These are phyloP conservation scores for Calypte anna DNA, from an alignment of 2,113 vertebrate genomes.

Conservation along the genomic window DNA sequence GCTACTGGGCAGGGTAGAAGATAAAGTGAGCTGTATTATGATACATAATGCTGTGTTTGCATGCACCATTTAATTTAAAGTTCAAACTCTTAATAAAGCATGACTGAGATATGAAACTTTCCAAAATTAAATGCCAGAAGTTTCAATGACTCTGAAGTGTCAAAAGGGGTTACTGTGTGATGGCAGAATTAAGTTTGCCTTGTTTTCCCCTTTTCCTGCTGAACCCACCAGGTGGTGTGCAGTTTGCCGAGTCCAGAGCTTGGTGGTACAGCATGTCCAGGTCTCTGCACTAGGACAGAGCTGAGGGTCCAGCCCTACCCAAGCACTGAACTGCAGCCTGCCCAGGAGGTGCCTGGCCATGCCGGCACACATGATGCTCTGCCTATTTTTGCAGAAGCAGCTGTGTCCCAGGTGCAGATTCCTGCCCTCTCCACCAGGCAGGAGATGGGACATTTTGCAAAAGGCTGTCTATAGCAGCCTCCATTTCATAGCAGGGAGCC, in stretches of 20 bases:
- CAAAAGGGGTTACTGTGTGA: not conserved
- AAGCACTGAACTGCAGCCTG: not conserved
- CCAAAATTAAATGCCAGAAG: not conserved
- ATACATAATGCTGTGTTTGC: not conserved
- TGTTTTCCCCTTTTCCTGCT: not conserved
- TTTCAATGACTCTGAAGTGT: not conserved
- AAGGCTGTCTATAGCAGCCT: not conserved
- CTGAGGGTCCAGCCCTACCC: not conserved
- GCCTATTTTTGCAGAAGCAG: not conserved
- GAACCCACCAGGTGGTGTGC: fast-evolving
- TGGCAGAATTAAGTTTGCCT: not conserved
- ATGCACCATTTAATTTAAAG: not conserved
- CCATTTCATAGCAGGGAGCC: not conserved
- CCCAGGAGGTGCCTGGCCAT: not conserved
- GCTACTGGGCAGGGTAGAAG: not conserved
- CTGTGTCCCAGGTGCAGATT: not conserved
- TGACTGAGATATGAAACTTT: not conserved
- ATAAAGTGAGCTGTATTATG: not conserved
- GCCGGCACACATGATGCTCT: not conserved
- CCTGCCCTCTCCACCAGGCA: fast-evolving
- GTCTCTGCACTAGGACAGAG: not conserved
- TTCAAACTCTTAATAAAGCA: not conserved
- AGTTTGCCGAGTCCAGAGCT: not conserved
- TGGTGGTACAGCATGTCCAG: fast-evolving
- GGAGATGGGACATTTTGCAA: not conserved